Evolutionary conservation across 1,140 invertebrate species (phyloP), one percentile per base, ranked within the genome.

Genomic region (Lineus longissimus): DNA sequence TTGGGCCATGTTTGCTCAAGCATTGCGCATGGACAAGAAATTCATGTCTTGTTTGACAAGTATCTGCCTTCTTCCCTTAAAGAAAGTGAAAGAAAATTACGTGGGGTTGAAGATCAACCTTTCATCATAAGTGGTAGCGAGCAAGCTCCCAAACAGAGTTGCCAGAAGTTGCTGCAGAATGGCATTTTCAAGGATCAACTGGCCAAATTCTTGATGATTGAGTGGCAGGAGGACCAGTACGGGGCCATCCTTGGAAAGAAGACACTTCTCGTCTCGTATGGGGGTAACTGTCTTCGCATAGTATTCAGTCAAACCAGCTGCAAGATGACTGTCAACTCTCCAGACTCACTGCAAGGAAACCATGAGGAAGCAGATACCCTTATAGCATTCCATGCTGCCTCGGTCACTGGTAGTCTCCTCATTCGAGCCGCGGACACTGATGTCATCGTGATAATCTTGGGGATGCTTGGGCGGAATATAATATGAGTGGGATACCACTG

Each of bases 311-410:
- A 55, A 1, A 7, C 27, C 33, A 15, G 51, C 13, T 4, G 6
- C 4, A 57, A 31, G 23, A 55, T 58, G 47, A 23, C 31, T 2
- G 54, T 62, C 36, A 33, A 57, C 11, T 17, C 11, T 33, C 51
- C 61, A 25, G 1, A 7, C 30, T 51, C 17, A 23, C 36, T 56
- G 4, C 55, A 57, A 33, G 55, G 23, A 25, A 25, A 27, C 40
- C 58, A 59, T 29, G 58, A 59, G 41, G 58, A 59, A 41, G 58
- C 58, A n/a, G 58, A 43, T 22, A 59, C 58, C 2, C 58, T 59
- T 31, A 4, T 59, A 19, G 58, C 40, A n/a, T 59, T 59, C 31
- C 58, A 59, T 22, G 2, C 36, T 11, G 31, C 7, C 2, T 13
- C 11, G 4, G n/a, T 22, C 15, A 41, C 25, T 40, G 58, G 58